Base-by-base conservation (phyloP, 1,140 invertebrate genomes). In the Drosophila sp. region DNA sequence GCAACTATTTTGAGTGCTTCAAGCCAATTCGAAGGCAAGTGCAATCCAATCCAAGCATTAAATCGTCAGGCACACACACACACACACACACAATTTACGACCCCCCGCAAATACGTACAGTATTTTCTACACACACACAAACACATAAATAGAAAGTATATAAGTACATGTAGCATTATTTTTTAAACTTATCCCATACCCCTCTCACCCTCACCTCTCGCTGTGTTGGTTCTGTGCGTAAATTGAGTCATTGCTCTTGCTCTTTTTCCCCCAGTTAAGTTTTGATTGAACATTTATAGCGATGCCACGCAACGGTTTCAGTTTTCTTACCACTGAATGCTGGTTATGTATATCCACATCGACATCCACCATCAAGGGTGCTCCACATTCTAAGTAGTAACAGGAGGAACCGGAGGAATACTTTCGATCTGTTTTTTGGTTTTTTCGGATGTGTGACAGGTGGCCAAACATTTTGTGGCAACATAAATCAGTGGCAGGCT, bases 221-320 rank as follows among this genome's bases (percentile, higher is more conserved):
- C 41, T 44, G 17, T 17, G 17, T 17, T 44, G 3, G 61, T 58
- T 58, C n/a, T 38, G 50, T 72, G 73, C 35, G 58, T 80, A 87
- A 87, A 83, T 83, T 77, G 79, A 73, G 78, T 71, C 79, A 83
- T 67, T 79, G 38, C 57, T 61, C 41, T 47, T n/a, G 8, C 23
- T 10, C 38, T 41, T 3, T n/a, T 38, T 8, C 23, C 38, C 25
- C 60, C 25, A 72, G 67, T 72, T 73, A 76, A 72, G 71, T 83
- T 87, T 76, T 86, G 76, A 86, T 86, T 87, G 84, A 83, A 69
- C 80, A 70, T 87, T 87, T 87, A 83, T 77, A 76, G 78, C 66
- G 56, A 70, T 55, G 65, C 60, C 67, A 61, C 72, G 69, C 75
- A 70, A 79, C 66, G 72, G 72, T 80, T 65, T 83, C 70, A 64